Conservation (phyloP, 2,113 vertebrate genomes). For the Isichthys henryi region DNA sequence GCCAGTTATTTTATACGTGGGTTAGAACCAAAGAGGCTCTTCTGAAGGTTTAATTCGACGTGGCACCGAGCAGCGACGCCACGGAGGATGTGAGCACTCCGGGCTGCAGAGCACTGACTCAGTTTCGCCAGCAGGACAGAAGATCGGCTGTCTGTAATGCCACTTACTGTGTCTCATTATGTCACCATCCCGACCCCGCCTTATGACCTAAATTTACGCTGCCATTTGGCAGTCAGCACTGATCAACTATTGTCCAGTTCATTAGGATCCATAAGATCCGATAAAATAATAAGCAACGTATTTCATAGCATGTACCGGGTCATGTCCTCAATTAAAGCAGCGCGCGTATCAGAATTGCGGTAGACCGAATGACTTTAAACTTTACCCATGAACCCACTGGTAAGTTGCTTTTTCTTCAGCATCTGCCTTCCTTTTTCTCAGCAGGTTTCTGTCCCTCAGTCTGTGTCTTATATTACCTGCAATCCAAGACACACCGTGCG, state of each 20-base stretch:
- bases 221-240: not conserved
- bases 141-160: not conserved
- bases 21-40: not conserved
- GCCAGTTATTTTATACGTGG: not conserved
- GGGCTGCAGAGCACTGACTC: not conserved
- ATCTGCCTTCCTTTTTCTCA: slow-evolving; percentile 80
- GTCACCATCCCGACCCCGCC: not conserved
- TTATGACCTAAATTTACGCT: not conserved
- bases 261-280: too few relatives aligned
- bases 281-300: not conserved
- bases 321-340: not conserved
- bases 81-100: not conserved
- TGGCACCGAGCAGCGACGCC: too few relatives aligned
- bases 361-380: not conserved
- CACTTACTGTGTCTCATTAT: not conserved
- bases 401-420: slow-evolving; percentile 68
- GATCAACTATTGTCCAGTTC: not conserved
- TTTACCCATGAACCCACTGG: slow-evolving; percentile 79
- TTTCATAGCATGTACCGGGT: not conserved
- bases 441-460: slow-evolving; percentile 76
- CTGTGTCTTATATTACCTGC: slow-evolving; percentile 53
- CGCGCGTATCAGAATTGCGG: not conserved
- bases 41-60: not conserved
- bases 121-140: not conserved
- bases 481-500: not conserved